A percentile compares a stretch with the other conserved stretches of the same genome.
phyloP scores from a whole-genome alignment of 2,888 invertebrate species.

The Lissonota sp. region DNA sequence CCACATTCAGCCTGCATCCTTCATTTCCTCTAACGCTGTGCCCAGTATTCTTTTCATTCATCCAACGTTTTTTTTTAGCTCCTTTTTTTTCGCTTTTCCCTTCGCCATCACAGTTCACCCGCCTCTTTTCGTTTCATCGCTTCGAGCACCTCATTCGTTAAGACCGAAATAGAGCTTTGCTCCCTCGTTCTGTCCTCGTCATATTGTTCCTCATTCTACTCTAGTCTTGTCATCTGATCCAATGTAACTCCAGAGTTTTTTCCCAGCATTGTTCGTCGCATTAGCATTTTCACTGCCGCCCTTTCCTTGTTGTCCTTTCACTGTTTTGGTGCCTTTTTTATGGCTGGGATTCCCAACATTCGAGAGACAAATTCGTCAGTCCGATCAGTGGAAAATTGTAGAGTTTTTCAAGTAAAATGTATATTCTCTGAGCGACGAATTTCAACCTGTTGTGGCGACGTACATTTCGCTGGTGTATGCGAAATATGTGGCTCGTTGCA shows the following conservation, averaged over 20 bases:
- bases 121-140: neutral
- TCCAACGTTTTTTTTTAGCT: constrained; percentile 44
- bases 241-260: constrained; percentile 36
- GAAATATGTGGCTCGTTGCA: constrained; percentile 13
- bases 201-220: constrained; percentile 4
- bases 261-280: constrained; percentile 19
- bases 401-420: neutral
- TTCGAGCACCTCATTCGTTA: constrained; percentile 11
- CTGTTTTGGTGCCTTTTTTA: constrained; percentile 12
- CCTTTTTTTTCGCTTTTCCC: neutral
- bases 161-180: neutral
- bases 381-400: neutral
- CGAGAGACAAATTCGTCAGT: constrained; percentile 27
- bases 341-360: neutral
- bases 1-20: constrained; percentile 1
- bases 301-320: constrained; percentile 28
- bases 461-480: neutral
- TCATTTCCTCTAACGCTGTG: constrained; percentile 18
- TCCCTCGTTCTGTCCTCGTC: neutral
- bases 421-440: neutral
- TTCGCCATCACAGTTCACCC: constrained; percentile 3
- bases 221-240: constrained; percentile 25
- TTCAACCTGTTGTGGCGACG: constrained; percentile 16
- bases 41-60: constrained; percentile 56
- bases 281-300: constrained; percentile 46